phyloP scores from a whole-genome alignment of 2,113 vertebrate species.

The Phrynosoma blainvillii region DNA sequence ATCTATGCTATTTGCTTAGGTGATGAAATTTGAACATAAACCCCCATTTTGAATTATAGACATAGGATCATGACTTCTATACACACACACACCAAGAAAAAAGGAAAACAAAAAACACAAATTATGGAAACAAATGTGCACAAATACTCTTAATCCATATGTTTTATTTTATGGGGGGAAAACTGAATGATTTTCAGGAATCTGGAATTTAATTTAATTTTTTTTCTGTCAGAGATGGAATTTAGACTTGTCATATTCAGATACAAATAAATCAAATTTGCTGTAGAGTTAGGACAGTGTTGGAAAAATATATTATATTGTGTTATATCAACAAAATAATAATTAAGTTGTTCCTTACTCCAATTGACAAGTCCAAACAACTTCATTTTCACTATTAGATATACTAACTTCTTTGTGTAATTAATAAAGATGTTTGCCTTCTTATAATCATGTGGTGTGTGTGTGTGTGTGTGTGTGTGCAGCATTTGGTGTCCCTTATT shows the following conservation, averaged over 20 bases:
- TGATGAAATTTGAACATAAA: neutral
- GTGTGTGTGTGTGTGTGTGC: too few species aligned
- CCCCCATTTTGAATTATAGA: neutral
- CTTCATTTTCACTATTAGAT: too few species aligned
- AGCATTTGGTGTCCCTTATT: too few species aligned
- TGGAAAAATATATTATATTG: neutral
- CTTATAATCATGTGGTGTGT: too few species aligned
- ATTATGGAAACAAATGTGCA: neutral
- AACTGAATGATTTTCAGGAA: neutral
- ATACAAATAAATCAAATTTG: neutral
- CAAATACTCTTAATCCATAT: neutral
- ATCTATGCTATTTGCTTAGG: neutral
- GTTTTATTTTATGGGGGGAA: neutral
- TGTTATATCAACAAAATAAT: neutral
- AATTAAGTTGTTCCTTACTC: too few species aligned
- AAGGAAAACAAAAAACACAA: neutral
- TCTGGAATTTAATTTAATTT: neutral
- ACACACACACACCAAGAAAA: neutral
- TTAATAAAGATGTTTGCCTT: too few species aligned
- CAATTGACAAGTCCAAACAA: too few species aligned
- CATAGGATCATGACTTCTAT: neutral
- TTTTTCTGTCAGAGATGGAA: neutral
- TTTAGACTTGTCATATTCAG: neutral
- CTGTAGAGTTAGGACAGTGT: neutral
- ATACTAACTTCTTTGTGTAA: too few species aligned